Evolutionary conservation across 1,140 invertebrate species (phyloP).

Genomic region (Bombus waltoni): DNA sequence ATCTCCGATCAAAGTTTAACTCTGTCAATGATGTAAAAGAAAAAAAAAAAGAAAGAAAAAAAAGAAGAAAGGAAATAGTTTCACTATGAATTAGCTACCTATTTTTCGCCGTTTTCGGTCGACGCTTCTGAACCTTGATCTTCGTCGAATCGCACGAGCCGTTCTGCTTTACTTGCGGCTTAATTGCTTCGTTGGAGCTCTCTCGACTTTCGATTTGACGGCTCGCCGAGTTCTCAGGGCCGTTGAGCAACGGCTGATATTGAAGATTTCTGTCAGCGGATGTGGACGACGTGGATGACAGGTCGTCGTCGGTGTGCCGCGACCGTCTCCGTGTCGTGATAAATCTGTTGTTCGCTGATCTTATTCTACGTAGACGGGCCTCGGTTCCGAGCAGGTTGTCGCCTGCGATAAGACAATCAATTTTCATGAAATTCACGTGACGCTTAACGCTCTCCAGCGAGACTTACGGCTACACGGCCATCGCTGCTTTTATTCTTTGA

Average conservation of each 20-base stretch:
- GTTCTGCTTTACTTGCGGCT: slow-evolving; percentile 64
- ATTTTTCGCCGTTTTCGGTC: slow-evolving; percentile 78
- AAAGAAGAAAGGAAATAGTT: background rate
- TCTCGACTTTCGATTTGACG: slow-evolving; percentile 60
- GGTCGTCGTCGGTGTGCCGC: slow-evolving; percentile 59
- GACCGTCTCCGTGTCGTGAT: slow-evolving; percentile 66
- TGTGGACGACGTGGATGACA: slow-evolving; percentile 72
- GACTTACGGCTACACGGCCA: too few relatives aligned
- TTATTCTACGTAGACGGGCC: slow-evolving; percentile 84
- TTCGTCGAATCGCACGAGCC: slow-evolving; percentile 55
- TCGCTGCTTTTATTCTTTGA: background rate
- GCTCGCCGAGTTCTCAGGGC: slow-evolving; percentile 60
- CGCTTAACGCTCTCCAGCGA: background rate
- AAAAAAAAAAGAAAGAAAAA: too few relatives aligned
- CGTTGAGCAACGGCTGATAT: slow-evolving; percentile 69
- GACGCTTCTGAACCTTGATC: slow-evolving; percentile 72
- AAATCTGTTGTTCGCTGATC: slow-evolving; percentile 81
- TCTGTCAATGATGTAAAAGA: background rate
- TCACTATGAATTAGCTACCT: slow-evolving; percentile 66
- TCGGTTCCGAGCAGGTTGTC: slow-evolving; percentile 84
- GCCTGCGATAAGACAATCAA: slow-evolving; percentile 57
- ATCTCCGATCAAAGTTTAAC: background rate
- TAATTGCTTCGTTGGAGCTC: slow-evolving; percentile 62
- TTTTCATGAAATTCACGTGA: slow-evolving; percentile 6
- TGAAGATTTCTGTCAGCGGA: slow-evolving; percentile 68